These are phyloP conservation scores for Neopelma chrysocephalum DNA, from an alignment of 2,797 vertebrate species.

Conservation along the genomic window DNA sequence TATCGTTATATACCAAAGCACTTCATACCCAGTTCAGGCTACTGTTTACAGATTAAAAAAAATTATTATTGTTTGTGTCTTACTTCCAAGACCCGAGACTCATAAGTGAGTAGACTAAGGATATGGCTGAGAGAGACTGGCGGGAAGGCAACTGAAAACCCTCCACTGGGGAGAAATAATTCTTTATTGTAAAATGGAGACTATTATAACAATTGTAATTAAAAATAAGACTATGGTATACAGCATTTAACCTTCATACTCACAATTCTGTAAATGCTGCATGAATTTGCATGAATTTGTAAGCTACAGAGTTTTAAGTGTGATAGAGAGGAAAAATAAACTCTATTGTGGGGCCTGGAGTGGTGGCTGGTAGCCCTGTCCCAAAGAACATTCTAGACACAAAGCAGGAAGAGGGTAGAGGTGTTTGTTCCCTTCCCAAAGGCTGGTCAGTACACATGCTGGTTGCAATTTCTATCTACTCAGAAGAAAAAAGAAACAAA, in stretches of 20 bases:
- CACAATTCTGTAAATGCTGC: background rate
- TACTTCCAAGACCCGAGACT: background rate
- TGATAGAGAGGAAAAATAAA: background rate
- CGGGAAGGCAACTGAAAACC: background rate
- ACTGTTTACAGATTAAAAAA: background rate
- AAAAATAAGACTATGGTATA: background rate
- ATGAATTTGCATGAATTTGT: background rate
- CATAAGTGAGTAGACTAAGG: background rate
- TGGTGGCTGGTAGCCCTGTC: background rate
- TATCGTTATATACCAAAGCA: background rate
- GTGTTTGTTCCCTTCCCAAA: background rate
- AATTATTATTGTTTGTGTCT: background rate
- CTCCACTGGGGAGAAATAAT: background rate
- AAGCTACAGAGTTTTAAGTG: background rate
- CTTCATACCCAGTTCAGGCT: background rate
- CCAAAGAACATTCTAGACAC: background rate
- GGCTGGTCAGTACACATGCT: background rate
- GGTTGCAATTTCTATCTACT: background rate
- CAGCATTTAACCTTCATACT: background rate
- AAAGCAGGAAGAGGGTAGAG: background rate
- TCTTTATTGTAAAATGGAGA: background rate
- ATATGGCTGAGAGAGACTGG: background rate
- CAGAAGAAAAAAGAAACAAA: background rate
- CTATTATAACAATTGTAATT: background rate
- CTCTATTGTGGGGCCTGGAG: fast-evolving